These are phyloP conservation scores for Phocides pigmalion DNA, from an alignment of 1,140 invertebrate genomes.

Conservation along the genomic window DNA sequence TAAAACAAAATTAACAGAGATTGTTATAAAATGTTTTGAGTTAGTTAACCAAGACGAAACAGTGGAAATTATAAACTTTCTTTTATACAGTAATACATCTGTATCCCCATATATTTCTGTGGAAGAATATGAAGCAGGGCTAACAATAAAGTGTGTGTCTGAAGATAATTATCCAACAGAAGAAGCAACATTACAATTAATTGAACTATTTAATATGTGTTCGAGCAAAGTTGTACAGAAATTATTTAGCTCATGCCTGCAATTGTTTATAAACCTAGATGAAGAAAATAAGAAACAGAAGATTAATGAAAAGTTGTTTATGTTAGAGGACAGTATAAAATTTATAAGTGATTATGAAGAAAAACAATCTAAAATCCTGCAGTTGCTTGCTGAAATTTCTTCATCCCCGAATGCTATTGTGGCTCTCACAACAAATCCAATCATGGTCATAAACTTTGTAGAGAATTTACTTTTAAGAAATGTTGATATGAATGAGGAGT, in stretches of 20 bases:
- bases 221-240: constrained; percentile 47
- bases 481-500: constrained; percentile 60
- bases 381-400: constrained; percentile 67
- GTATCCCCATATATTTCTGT: constrained; percentile 37
- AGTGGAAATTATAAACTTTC: constrained; percentile 40
- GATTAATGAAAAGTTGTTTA: constrained; percentile 58
- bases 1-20: constrained; percentile 64
- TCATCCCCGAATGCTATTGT: constrained; percentile 61
- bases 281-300: constrained; percentile 40
- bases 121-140: constrained; percentile 67
- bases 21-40: constrained; percentile 69
- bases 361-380: constrained; percentile 59
- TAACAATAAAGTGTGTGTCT: constrained; percentile 57
- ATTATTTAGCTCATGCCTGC: constrained; percentile 54
- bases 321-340: constrained; percentile 63
- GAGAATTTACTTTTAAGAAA: constrained; percentile 65
- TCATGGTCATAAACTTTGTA: constrained; percentile 68
- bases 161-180: constrained; percentile 43
- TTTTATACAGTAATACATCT: constrained; percentile 52
- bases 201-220: constrained; percentile 52
- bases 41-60: constrained; percentile 48
- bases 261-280: constrained; percentile 55
- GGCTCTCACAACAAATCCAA: constrained; percentile 64
- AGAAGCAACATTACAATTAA: constrained; percentile 51
- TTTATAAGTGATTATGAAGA: constrained; percentile 65